These are phyloP conservation scores for Philopotamus ludificatus DNA, from an alignment of 1,140 invertebrate genomes.

Conservation along the genomic window DNA sequence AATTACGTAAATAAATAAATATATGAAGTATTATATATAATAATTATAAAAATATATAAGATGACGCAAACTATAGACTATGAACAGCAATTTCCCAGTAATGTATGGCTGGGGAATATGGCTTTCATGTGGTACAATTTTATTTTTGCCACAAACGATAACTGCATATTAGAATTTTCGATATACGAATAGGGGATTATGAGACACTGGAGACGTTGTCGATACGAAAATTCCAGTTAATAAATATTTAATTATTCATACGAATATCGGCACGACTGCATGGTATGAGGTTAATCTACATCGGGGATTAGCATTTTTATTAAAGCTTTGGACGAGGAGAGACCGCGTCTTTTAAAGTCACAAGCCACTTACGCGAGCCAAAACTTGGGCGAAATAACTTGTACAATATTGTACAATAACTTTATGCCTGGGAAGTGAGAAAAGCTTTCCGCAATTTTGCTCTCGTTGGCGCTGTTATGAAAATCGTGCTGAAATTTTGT, in stretches of 20 bases:
- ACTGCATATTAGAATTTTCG: constrained; percentile 29
- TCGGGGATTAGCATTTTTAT: constrained; percentile 4
- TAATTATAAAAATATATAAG: not conserved
- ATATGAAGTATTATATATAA: not conserved
- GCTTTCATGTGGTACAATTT: too few species aligned
- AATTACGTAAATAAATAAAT: not conserved
- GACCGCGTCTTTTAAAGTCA: not conserved
- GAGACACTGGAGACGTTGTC: too few species aligned
- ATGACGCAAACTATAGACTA: not conserved
- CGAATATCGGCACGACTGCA: too few species aligned
- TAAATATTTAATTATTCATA: too few species aligned
- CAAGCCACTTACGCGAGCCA: not conserved
- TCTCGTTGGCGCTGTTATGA: constrained; percentile 10
- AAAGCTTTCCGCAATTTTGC: not conserved
- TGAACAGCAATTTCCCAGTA: not conserved
- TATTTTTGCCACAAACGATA: constrained; percentile 19
- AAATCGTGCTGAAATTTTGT: constrained; percentile 8
- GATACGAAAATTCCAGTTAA: too few species aligned
- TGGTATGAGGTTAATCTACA: not conserved
- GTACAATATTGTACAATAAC: constrained; percentile 10
- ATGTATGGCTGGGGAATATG: too few species aligned
- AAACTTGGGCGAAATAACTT: constrained; percentile 12
- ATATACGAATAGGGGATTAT: constrained; percentile 16
- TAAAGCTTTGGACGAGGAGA: not conserved
- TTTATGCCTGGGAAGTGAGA: not conserved